A percentile compares a stretch with the other conserved stretches of the same genome.
Conservation (phyloP, 2,888 invertebrate genomes). For the Sinotaia quadrata region DNA sequence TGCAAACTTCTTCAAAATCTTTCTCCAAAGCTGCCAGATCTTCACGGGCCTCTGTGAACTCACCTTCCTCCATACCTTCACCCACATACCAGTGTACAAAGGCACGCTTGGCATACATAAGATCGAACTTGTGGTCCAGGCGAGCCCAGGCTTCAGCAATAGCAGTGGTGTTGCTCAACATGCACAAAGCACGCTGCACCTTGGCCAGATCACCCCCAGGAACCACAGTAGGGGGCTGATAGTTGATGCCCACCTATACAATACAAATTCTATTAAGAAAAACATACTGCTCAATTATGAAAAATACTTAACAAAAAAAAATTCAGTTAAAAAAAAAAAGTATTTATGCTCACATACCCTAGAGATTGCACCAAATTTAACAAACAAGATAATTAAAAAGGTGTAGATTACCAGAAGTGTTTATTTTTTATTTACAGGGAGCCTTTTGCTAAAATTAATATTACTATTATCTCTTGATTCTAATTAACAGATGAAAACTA, state of each 20-base stretch:
- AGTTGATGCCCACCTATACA: constrained; percentile 5
- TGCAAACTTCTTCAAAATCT: not conserved
- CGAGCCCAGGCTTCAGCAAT: constrained; percentile 85
- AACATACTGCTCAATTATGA: too few relatives aligned
- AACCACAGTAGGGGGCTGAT: not conserved
- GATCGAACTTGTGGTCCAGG: constrained; percentile 83
- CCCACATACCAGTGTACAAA: constrained; percentile 84
- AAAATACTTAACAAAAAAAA: too few relatives aligned
- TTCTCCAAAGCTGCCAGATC: not conserved
- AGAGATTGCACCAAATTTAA: too few relatives aligned
- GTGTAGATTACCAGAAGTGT: too few relatives aligned
- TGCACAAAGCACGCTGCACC: constrained; percentile 81
- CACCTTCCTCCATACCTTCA: constrained; percentile 1
- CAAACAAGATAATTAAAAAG: too few relatives aligned
- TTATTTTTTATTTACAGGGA: too few relatives aligned
- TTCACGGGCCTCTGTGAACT: constrained; percentile 1
- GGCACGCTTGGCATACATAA: constrained; percentile 86
- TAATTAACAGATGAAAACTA: too few relatives aligned
- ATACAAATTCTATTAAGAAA: too few relatives aligned
- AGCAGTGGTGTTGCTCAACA: constrained; percentile 82
- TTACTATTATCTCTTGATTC: too few relatives aligned
- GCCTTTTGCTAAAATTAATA: too few relatives aligned
- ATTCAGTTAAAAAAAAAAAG: too few relatives aligned
- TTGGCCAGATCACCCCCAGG: constrained; percentile 41
- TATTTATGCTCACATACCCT: too few relatives aligned